phyloP scores from a whole-genome alignment of 2,888 invertebrate species.

The Cosmorhoe ocellata region DNA sequence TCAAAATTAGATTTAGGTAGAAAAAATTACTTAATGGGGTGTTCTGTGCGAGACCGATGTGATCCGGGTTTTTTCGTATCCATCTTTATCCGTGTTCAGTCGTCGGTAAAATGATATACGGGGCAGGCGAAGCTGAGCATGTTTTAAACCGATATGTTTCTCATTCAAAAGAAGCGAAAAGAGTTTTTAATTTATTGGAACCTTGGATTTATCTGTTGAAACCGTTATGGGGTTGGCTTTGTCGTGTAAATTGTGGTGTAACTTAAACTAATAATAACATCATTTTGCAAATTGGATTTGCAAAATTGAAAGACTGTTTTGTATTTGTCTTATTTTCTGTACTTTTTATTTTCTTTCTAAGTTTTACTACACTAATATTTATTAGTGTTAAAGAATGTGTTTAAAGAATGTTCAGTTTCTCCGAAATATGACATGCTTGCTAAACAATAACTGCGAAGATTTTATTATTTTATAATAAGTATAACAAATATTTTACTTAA shows the following conservation, averaged over 20 bases:
- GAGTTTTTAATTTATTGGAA: constrained; percentile 3
- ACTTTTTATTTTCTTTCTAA: too few species aligned
- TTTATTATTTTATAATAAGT: too few species aligned
- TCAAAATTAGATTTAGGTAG: constrained; percentile 72
- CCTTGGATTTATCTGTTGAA: constrained; percentile 5
- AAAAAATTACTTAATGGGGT: constrained; percentile 80
- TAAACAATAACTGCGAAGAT: too few species aligned
- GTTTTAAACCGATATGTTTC: constrained; percentile 17
- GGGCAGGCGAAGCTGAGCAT: constrained; percentile 29
- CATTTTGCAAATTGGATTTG: too few species aligned
- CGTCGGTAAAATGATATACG: constrained; percentile 43
- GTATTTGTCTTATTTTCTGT: too few species aligned
- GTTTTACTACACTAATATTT: too few species aligned
- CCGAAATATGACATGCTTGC: too few species aligned
- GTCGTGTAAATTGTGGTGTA: not conserved
- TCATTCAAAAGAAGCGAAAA: constrained; percentile 8
- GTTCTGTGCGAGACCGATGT: constrained; percentile 68
- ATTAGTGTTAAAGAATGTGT: too few species aligned
- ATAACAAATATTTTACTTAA: too few species aligned
- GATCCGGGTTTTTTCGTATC: constrained; percentile 52
- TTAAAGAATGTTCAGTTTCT: too few species aligned
- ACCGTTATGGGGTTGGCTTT: not conserved
- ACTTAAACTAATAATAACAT: too few species aligned
- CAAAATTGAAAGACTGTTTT: too few species aligned
- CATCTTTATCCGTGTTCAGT: constrained; percentile 46